Conservation (phyloP, 2,888 invertebrate species). For the Andrena praecox region DNA sequence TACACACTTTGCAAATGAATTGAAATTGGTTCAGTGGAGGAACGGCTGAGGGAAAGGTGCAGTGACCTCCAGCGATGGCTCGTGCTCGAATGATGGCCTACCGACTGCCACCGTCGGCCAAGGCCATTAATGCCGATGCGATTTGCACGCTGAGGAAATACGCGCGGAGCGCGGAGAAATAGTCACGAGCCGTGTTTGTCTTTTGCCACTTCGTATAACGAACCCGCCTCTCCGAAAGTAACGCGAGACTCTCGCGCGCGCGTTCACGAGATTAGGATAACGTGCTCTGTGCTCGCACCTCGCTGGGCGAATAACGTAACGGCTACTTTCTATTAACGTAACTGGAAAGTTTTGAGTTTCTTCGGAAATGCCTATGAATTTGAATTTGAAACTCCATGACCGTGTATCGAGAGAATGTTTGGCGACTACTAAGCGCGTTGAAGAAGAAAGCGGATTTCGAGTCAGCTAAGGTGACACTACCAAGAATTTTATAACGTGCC, state of each 20-base stretch:
- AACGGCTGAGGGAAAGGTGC: slow-evolving; percentile 76
- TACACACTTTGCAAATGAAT: slow-evolving; percentile 35
- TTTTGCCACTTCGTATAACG: neutral
- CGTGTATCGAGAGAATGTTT: neutral
- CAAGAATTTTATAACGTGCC: slow-evolving; percentile 61
- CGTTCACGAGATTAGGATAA: slow-evolving; percentile 2
- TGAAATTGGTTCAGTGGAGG: slow-evolving; percentile 56
- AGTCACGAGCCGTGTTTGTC: slow-evolving; percentile 13
- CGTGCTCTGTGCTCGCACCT: slow-evolving; percentile 12
- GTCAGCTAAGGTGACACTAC: slow-evolving; percentile 50
- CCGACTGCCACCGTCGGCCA: slow-evolving; percentile 71
- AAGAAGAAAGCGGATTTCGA: neutral
- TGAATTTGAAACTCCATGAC: neutral
- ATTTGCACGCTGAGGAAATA: slow-evolving; percentile 36
- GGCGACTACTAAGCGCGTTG: neutral
- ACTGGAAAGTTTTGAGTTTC: slow-evolving; percentile 15
- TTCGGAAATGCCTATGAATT: slow-evolving; percentile 2
- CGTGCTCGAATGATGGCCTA: slow-evolving; percentile 74
- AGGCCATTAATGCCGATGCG: slow-evolving; percentile 70
- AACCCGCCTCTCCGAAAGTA: neutral
- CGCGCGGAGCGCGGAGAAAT: slow-evolving; percentile 10
- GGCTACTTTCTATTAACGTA: slow-evolving; percentile 22
- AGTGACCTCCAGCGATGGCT: slow-evolving; percentile 78
- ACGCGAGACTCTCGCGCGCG: slow-evolving; percentile 5
- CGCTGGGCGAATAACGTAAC: neutral